A percentile compares a stretch with the other conserved stretches of the same genome.
Conservation (phyloP, 1,140 invertebrate genomes). For the Cylas formicarius region DNA sequence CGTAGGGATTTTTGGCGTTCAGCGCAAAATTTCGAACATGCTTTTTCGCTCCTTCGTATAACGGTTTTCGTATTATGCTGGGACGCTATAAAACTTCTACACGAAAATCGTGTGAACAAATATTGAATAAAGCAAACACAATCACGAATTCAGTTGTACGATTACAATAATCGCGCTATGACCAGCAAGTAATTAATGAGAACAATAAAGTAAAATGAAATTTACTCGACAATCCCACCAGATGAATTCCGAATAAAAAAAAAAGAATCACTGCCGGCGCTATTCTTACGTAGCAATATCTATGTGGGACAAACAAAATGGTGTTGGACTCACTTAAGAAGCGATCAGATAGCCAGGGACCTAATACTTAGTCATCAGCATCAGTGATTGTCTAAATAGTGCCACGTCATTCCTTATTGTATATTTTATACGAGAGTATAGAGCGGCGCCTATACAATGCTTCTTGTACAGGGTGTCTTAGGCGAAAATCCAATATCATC, state of each 20-base stretch:
- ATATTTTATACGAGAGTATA: conserved; percentile 24
- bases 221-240: background rate
- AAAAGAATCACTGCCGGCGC: conserved; percentile 1
- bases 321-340: conserved; percentile 31
- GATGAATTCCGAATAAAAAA: conserved; percentile 1
- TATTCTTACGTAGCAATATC: conserved; percentile 15
- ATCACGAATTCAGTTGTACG: background rate
- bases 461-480: conserved; percentile 9
- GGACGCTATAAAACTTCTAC: no score
- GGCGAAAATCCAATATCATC: no score
- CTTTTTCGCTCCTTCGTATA: no score
- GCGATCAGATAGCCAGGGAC: conserved; percentile 30
- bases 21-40: no score
- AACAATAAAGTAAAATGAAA: conserved; percentile 3
- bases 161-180: no score
- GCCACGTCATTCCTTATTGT: conserved; percentile 31
- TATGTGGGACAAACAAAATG: conserved; percentile 29
- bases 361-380: conserved; percentile 29
- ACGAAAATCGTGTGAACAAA: no score
- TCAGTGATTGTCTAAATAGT: conserved; percentile 29
- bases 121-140: conserved; percentile 1
- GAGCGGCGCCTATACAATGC: conserved; percentile 18
- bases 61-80: no score
- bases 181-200: conserved; percentile 5
- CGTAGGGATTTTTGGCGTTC: no score